These are phyloP conservation scores for Steinernema feltiae DNA, from an alignment of 1,140 invertebrate species.

Conservation along the genomic window DNA sequence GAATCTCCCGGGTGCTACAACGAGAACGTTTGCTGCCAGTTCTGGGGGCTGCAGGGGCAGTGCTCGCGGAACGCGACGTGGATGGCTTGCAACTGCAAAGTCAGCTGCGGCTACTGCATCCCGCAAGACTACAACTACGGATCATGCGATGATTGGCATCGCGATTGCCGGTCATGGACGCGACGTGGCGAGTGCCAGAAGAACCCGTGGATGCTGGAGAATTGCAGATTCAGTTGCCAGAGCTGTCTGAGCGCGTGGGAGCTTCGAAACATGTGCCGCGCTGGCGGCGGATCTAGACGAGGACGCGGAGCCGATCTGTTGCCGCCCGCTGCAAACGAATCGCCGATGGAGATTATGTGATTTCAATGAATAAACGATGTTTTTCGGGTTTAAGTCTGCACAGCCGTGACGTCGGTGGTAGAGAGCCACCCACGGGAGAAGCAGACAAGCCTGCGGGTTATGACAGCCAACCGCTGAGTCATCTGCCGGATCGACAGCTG, in stretches of 20 bases:
- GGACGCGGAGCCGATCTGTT: not conserved
- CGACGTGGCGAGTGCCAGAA: conserved; percentile 33
- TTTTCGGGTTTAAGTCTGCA: no score
- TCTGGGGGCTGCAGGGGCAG: conserved; percentile 30
- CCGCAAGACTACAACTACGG: conserved; percentile 34
- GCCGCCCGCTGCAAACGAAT: not conserved
- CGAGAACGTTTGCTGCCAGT: conserved; percentile 37
- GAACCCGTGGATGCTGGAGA: conserved; percentile 40
- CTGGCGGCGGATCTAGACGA: not conserved
- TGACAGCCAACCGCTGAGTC: not conserved
- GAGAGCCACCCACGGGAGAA: not conserved
- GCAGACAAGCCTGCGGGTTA: not conserved
- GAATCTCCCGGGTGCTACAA: conserved; percentile 31
- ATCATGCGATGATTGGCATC: conserved; percentile 32
- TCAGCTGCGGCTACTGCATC: conserved; percentile 30
- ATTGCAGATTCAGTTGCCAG: conserved; percentile 21
- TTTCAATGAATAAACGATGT: no score
- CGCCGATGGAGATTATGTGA: not conserved
- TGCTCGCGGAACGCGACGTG: conserved; percentile 23
- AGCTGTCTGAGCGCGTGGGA: not conserved
- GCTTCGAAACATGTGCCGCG: not conserved
- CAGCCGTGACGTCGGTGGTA: no score
- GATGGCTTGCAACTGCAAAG: conserved; percentile 37
- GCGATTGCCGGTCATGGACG: conserved; percentile 23
- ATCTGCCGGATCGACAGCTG: not conserved